Conservation (phyloP, 2,113 vertebrate species). For the Aptenodytes forsteri region DNA sequence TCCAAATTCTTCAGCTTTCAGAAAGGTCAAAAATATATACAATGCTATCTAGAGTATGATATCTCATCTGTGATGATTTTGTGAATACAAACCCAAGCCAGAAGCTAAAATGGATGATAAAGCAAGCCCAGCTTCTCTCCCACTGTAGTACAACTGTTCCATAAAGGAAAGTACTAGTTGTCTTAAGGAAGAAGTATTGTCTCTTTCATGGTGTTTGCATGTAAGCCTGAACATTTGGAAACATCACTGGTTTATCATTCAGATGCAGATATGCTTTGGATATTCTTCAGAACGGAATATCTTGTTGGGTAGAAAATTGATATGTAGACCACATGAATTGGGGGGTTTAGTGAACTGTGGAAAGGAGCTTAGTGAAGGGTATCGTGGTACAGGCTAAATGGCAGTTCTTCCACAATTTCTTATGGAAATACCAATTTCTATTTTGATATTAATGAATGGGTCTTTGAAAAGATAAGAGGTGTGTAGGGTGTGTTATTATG, state of each 20-base stretch:
- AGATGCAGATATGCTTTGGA: background rate
- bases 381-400: background rate
- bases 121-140: background rate
- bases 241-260: background rate
- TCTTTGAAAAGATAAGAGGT: background rate
- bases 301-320: background rate
- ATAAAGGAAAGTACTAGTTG: background rate
- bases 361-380: background rate
- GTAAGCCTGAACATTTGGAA: fast-evolving
- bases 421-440: background rate
- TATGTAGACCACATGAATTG: background rate
- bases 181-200: background rate
- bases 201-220: background rate
- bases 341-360: background rate
- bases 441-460: background rate
- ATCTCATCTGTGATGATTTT: background rate
- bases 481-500: background rate
- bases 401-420: background rate
- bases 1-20: constrained; percentile 34
- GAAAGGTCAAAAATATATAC: constrained; percentile 14
- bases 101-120: background rate
- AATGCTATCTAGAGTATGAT: background rate
- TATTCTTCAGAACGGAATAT: background rate
- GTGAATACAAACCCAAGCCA: background rate
- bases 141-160: too few species aligned